Evolutionary conservation across 1,140 invertebrate species (phyloP), one percentile per base, ranked within the genome.

Genomic region (Maniola jurtina): DNA sequence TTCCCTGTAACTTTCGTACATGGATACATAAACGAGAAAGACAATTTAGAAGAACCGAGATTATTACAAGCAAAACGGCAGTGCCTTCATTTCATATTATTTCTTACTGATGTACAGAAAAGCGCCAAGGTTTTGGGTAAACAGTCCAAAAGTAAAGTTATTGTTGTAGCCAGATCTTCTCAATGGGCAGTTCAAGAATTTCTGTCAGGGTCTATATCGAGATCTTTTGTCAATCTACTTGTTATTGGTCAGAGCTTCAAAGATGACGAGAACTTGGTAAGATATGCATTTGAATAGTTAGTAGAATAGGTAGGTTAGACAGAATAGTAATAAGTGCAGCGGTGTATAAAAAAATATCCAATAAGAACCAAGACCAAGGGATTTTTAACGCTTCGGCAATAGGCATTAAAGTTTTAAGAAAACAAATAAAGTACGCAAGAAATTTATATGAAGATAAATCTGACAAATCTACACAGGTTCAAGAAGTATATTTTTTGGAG

Each of bases 161-260:
- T 95, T 0, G 74, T 95, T 0, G 87, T 95, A 0, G 91, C 94
- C 0, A 89, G 92, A 66, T 94, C 94, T 8, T 93, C 94, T 0
- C 93, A 94, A 76, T 95, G 94, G 94, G 92, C 93, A n/a, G 91
- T 95, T 0, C 92, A 93, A 48, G 93, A 95, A 73, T 95, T 94
- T 84, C 73, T 95, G 13, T 86, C 90, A 10, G 92, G 92, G 34
- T 88, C 92, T 52, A n/a, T 83, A 2, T 93, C 94, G 0, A 92
- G 93, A 72, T 91, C 88, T 75, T 94, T 95, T 79, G 88, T 93
- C 0, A 94, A 95, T 91, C 83, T 95, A 33, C 81, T 95, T 34
- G 90, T 95, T 4, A 91, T 95, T 48, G 92, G 91, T 5, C 93
- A 92, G 79, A 93, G 92, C 33, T 89, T 93, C 42, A 92, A 92